Conservation (phyloP, 2,797 vertebrate genomes). For the Chelon auratus region DNA sequence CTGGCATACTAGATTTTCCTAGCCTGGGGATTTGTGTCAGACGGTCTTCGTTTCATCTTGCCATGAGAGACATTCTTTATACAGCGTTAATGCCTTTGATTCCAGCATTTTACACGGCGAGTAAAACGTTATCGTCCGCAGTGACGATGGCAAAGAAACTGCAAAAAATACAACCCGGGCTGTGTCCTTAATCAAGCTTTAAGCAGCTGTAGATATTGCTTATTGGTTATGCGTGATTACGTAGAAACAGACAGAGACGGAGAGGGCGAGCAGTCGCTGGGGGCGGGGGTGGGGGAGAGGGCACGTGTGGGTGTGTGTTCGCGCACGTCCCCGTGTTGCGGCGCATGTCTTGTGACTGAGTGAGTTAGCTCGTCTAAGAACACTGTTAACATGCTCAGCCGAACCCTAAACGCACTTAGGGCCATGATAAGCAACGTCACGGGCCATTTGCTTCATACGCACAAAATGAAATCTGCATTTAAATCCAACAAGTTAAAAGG, state of each 20-base stretch:
- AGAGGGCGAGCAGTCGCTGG: conserved; percentile 26
- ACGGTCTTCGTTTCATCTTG: background rate
- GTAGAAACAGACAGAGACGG: conserved; percentile 23
- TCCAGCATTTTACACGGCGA: background rate
- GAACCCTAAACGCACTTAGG: conserved; percentile 61
- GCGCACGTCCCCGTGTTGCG: conserved; percentile 17
- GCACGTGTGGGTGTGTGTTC: background rate
- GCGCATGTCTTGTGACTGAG: conserved; percentile 46
- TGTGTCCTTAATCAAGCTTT: conserved; percentile 17
- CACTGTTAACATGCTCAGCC: conserved; percentile 62
- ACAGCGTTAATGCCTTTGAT: conserved; percentile 11
- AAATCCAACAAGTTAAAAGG: conserved; percentile 74
- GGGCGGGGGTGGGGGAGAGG: conserved; percentile 6
- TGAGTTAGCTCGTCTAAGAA: conserved; percentile 56
- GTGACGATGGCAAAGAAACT: conserved; percentile 9
- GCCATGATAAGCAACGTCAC: conserved; percentile 65
- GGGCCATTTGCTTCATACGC: conserved; percentile 71
- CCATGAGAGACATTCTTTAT: conserved; percentile 3
- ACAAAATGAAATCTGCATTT: conserved; percentile 72
- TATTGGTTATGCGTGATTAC: conserved; percentile 35
- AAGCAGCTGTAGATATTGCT: conserved; percentile 30
- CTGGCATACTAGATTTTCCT: background rate
- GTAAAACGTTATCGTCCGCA: background rate
- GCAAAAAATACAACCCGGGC: background rate
- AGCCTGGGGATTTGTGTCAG: background rate